Evolutionary conservation across 1,140 invertebrate genomes (phyloP), one percentile per base, ranked within the genome.

Genomic region (Drosophila nigromelanica): DNA sequence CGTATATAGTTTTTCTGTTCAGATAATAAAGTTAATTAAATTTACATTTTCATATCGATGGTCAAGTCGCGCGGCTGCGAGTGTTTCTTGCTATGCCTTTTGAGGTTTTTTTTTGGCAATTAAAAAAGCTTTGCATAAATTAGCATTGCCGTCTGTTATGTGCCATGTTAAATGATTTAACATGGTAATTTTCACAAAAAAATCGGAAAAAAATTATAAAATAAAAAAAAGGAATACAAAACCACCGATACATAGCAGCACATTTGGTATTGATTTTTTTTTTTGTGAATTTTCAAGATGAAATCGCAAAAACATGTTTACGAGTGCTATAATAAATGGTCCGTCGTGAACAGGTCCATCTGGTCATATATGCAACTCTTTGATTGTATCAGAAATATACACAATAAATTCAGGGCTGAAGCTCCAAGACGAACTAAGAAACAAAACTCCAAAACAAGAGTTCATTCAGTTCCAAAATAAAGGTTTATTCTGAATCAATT

Each of bases 271-370:
- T 52, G 50, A 40, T 73, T 64, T 52, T 24, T 14, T 45, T 60
- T 51, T 37, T 58, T 51, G 24, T 73, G 12, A 60, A 56, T 80
- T 73, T 76, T 47, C 52, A 63, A 70, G 60, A 14, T 35, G 40
- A 75, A 75, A 68, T 61, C 51, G 54, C 71, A 82, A 83, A 56
- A 82, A 83, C 80, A 75, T 78, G 80, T 82, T 82, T 83, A 58
- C 69, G 51, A 60, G 40, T 66, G 35, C 54, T 62, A 66, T 79
- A 71, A 61, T 62, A 52, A 62, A 69, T 64, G 39, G 58, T 78
- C 15, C 59, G 74, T 51, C 45, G 37, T 58, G 52, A 66, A 58
- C 62, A 71, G 68, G 43, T 71, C 52, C 60, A 66, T 18, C 69
- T 52, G 54, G 11, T 59, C 37, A 50, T 67, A 59, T 66, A 21